Evolutionary conservation across 2,113 vertebrate species (phyloP).

Genomic region (Crotalus horridus): DNA sequence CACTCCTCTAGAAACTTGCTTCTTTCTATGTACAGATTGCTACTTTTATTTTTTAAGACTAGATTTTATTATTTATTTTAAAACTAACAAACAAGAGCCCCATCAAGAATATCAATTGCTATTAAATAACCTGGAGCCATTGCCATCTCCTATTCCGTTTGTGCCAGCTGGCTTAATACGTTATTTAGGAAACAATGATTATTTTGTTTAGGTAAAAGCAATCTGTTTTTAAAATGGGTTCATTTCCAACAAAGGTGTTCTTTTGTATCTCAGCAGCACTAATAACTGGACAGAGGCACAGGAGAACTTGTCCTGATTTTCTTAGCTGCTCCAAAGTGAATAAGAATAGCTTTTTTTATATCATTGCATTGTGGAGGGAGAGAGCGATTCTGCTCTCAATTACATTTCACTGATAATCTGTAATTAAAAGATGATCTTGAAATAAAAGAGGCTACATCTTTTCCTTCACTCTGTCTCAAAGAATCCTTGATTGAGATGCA

Average conservation of each 20-base stretch:
- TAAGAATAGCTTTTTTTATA: not conserved
- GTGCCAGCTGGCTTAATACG: conserved; percentile 3
- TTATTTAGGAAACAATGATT: conserved; percentile 19
- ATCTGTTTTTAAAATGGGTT: not conserved
- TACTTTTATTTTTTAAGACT: not conserved
- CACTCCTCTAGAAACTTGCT: not conserved
- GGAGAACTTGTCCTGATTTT: not conserved
- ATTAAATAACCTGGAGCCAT: not conserved
- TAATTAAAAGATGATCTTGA: conserved; percentile 19
- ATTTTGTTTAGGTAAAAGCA: conserved; percentile 16
- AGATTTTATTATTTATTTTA: conserved; percentile 7
- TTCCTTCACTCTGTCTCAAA: conserved; percentile 7
- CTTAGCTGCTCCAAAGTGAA: not conserved
- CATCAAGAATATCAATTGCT: not conserved
- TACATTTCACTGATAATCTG: not conserved
- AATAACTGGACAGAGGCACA: not conserved
- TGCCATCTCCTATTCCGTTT: conserved; percentile 4
- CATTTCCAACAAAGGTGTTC: not conserved
- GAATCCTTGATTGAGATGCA: not conserved
- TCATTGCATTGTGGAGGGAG: not conserved
- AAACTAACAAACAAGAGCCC: not conserved
- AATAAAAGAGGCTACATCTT: not conserved
- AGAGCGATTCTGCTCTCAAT: not conserved
- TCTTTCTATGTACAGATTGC: not conserved
- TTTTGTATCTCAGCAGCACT: not conserved